These are phyloP conservation scores for Clostera curtula DNA, from an alignment of 2,888 invertebrate species.

Conservation along the genomic window DNA sequence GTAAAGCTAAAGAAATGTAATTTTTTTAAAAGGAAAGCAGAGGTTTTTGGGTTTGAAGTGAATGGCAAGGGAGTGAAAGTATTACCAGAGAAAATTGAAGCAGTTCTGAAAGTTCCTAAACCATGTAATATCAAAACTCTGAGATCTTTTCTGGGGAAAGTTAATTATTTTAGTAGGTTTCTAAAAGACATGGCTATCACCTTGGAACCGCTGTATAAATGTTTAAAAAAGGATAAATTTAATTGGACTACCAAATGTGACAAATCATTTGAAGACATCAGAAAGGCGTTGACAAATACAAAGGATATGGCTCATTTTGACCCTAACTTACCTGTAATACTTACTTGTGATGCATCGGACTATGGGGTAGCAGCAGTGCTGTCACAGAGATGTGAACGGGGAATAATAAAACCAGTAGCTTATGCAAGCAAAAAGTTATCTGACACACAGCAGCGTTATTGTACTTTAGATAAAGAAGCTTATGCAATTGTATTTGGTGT, in stretches of 20 bases:
- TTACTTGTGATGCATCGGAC: not conserved
- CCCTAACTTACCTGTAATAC: not conserved
- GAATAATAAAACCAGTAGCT: not conserved
- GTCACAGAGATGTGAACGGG: not conserved
- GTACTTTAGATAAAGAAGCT: not conserved
- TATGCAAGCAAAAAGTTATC: not conserved
- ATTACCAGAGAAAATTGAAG: not conserved
- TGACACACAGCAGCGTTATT: not conserved
- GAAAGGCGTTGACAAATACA: not conserved
- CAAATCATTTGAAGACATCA: not conserved
- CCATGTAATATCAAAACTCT: not conserved
- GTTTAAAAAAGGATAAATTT: not conserved
- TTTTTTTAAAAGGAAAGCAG: not conserved
- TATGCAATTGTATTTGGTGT: not conserved
- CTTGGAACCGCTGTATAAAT: not conserved
- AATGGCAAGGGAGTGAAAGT: not conserved
- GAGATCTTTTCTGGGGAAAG: not conserved
- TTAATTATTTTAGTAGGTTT: not conserved
- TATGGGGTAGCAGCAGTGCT: not conserved
- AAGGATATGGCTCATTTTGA: not conserved
- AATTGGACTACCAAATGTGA: not conserved
- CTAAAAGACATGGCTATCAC: not conserved
- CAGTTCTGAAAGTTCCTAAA: not conserved
- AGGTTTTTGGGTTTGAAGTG: not conserved
- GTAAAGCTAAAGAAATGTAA: not conserved